Conservation (phyloP, 2,888 invertebrate species). For the Himalopsyche tibetana region DNA sequence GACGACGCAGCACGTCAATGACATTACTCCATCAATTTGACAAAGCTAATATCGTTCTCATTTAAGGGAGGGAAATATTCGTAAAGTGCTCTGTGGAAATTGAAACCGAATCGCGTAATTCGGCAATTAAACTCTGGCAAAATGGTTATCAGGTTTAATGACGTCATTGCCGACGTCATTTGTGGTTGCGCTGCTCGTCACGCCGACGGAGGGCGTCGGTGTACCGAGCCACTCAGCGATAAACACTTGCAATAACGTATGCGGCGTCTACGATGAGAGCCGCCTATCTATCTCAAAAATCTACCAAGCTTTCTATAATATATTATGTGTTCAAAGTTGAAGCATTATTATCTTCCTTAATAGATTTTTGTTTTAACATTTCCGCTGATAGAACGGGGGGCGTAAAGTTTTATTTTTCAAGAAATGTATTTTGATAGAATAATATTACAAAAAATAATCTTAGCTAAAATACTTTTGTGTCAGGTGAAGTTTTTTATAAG, state of each 20-base stretch:
- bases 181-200: constrained; percentile 5
- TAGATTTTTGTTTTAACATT: too few species aligned
- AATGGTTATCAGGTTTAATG: constrained; percentile 34
- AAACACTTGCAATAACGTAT: constrained; percentile 30
- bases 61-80: not conserved
- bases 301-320: too few species aligned
- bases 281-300: not conserved
- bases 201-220: constrained; percentile 4
- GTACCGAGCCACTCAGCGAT: constrained; percentile 20
- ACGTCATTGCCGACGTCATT: constrained; percentile 26
- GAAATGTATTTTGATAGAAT: too few species aligned
- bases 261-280: not conserved
- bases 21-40: not conserved
- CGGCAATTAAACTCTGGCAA: constrained; percentile 34
- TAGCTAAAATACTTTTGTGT: too few species aligned
- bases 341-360: too few species aligned
- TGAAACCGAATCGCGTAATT: constrained; percentile 34
- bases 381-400: too few species aligned
- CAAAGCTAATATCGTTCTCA: not conserved
- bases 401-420: too few species aligned
- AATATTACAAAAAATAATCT: too few species aligned
- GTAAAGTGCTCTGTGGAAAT: not conserved
- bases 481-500: too few species aligned
- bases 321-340: too few species aligned
- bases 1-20: not conserved